Conservation (phyloP, 2,113 vertebrate species). For the Mobula birostris region DNA sequence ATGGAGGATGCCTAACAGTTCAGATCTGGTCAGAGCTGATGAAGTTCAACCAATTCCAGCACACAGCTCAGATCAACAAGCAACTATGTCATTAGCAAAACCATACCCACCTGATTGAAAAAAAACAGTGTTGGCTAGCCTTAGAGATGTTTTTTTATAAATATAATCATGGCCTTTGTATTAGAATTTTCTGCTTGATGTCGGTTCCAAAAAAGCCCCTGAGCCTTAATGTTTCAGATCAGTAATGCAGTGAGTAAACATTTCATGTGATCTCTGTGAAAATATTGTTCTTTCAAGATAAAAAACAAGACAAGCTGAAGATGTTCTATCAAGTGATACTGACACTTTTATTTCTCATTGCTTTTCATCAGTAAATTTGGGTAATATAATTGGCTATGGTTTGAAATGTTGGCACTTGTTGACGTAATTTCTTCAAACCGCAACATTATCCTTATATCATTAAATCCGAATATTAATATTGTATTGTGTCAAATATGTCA, state of each 20-base stretch:
- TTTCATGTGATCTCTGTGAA: slow-evolving; percentile 21
- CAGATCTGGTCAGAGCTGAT: background rate
- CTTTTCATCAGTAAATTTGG: slow-evolving; percentile 17
- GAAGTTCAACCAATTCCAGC: background rate
- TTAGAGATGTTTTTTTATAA: background rate
- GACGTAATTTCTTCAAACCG: slow-evolving; percentile 17
- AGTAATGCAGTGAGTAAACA: background rate
- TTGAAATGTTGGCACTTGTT: background rate
- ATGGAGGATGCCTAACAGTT: background rate
- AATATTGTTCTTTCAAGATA: background rate
- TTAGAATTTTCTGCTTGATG: background rate
- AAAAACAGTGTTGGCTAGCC: background rate
- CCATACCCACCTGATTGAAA: background rate
- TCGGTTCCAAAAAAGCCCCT: background rate
- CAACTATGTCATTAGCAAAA: background rate
- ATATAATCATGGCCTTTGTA: background rate
- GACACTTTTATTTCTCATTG: slow-evolving; percentile 16
- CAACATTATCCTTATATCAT: background rate
- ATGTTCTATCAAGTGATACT: background rate
- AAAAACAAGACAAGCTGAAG: background rate
- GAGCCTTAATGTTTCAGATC: background rate
- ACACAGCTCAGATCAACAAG: background rate
- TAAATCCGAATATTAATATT: background rate
- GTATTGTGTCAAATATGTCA: background rate
- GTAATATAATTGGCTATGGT: background rate